Evolutionary conservation across 2,888 invertebrate genomes (phyloP).

Genomic region (Yponomeuta sedellus): DNA sequence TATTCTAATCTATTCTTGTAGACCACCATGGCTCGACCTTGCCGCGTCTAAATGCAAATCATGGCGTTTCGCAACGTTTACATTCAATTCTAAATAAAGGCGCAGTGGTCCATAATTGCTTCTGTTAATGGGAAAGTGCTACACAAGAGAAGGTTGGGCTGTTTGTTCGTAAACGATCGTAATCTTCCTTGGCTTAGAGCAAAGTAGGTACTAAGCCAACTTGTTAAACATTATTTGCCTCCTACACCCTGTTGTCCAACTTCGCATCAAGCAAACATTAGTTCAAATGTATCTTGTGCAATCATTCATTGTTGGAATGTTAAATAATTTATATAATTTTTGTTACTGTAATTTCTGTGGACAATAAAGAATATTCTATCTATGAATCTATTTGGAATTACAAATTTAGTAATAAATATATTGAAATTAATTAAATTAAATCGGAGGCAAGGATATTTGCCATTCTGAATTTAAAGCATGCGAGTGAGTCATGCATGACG

Average conservation of each 20-base stretch:
- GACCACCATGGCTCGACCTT: neutral
- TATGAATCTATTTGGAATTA: no score
- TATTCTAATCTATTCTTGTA: neutral
- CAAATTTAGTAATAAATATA: no score
- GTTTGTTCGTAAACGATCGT: neutral
- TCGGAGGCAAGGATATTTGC: no score
- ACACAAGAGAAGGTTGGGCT: neutral
- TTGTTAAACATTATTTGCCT: neutral
- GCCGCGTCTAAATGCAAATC: neutral
- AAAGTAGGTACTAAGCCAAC: neutral
- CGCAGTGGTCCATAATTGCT: neutral
- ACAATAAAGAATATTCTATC: no score
- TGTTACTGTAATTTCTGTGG: no score
- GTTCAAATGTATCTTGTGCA: neutral
- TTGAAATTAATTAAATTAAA: no score
- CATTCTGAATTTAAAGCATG: no score
- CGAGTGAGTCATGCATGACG: no score
- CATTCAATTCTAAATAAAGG: neutral
- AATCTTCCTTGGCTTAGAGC: neutral
- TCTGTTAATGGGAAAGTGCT: conserved; percentile 1
- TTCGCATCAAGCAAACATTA: neutral
- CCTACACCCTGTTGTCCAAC: neutral
- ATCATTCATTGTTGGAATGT: neutral
- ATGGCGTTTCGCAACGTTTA: neutral
- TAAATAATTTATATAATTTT: no score